These are phyloP conservation scores for Oncorhynchus tshawytscha DNA, from an alignment of 2,113 vertebrate genomes.

Conservation along the genomic window DNA sequence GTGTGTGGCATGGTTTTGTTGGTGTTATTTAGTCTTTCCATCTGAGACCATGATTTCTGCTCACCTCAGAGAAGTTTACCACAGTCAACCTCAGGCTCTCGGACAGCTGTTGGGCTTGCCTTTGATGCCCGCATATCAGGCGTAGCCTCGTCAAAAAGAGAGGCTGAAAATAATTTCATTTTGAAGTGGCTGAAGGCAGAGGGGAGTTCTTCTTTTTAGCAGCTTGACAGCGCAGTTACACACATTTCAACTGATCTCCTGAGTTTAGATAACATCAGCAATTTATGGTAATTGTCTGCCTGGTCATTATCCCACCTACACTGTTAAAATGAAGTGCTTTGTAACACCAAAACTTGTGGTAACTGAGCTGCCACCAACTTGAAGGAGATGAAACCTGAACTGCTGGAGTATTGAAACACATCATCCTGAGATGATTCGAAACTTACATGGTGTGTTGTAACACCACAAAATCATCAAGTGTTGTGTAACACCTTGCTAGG, in stretches of 20 bases:
- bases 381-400: too few relatives aligned
- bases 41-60: constrained; percentile 11
- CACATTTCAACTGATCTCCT: constrained; percentile 69
- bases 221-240: constrained; percentile 83
- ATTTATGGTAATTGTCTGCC: constrained; percentile 67
- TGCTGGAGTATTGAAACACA: too few relatives aligned
- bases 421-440: too few relatives aligned
- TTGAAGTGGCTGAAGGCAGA: constrained; percentile 83
- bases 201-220: constrained; percentile 63
- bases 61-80: constrained; percentile 29
- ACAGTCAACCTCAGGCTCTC: constrained; percentile 40
- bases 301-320: constrained; percentile 60
- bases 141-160: constrained; percentile 67
- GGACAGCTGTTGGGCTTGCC: constrained; percentile 68
- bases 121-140: constrained; percentile 86
- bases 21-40: neutral
- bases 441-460: too few relatives aligned
- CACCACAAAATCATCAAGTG: too few relatives aligned
- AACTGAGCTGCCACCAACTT: too few relatives aligned
- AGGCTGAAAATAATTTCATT: constrained; percentile 82
- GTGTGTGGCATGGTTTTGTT: too few relatives aligned
- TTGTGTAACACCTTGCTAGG: too few relatives aligned
- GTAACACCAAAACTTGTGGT: too few relatives aligned
- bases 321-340: too few relatives aligned
- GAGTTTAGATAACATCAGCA: constrained; percentile 70